Evolutionary conservation across 2,113 vertebrate species (phyloP), one percentile per base, ranked within the genome.

Genomic region (Mus pahari): DNA sequence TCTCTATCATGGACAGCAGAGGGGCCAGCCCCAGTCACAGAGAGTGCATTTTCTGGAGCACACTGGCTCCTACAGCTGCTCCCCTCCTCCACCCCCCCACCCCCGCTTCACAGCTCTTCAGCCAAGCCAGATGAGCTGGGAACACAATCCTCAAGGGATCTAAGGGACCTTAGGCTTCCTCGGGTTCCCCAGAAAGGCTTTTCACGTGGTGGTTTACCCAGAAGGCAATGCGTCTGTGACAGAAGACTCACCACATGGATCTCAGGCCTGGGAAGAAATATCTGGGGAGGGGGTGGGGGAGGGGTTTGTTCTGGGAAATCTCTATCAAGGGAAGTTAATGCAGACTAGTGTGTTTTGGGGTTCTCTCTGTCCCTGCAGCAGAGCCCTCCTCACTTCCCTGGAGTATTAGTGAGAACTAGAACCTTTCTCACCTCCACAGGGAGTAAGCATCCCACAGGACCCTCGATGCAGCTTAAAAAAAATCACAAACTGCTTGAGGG

Each of bases 241-340:
- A 0, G 48, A 86, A 90, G 39, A 82, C 16, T 77, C 42, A 2
- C 0, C 4, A 0, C 0, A 36, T 17, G 19, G 24, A 45, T 60
- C 87, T 92, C 66, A 78, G 58, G 88, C 75, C 4, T 42, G 70
- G 84, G 93, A 82, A 90, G 90, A 39, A 66, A 24, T 3, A 5
- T 22, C 14, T 55, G n/a, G 9, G 48, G 48, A 6, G 4, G 48
- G 48, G 48, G 48, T 48, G 48, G 48, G 48, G n/a, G n/a, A n/a
- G 6, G 14, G 68, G 12, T 92, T 83, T 39, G 68, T 20, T 45
- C 91, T 64, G 2, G 2, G 45, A 53, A 42, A 58, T 33, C 10
- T 70, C 66, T 45, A 19, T 48, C 53, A 19, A 60, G 90, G 81
- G 28, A 45, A 39, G 17, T 3, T 39, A 58, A 16, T 31, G 28